Percentiles rank a stretch among this genome's conserved stretches.
Evolutionary conservation across 2,113 vertebrate genomes (phyloP).

Genomic region (Tragulus kanchil): DNA sequence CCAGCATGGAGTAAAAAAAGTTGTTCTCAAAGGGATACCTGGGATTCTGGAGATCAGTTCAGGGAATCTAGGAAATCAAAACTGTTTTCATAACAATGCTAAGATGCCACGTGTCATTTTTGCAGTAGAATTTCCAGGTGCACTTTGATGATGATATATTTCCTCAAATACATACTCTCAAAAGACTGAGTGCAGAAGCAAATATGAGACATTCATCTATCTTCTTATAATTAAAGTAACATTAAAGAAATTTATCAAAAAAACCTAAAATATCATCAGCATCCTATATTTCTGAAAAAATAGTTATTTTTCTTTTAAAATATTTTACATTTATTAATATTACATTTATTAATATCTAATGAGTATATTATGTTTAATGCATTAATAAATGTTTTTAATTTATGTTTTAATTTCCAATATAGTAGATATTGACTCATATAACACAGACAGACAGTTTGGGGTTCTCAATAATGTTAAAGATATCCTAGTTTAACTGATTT

Average conservation of each 20-base stretch:
- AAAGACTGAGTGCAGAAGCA: not conserved
- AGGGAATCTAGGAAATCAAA: not conserved
- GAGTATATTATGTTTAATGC: not conserved
- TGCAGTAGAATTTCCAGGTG: not conserved
- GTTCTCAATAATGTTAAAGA: not conserved
- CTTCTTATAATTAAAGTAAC: not conserved
- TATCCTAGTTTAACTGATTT: not conserved
- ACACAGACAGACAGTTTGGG: not conserved
- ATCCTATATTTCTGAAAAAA: not conserved
- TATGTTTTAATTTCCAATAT: slow-evolving; percentile 11
- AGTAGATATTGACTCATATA: not conserved
- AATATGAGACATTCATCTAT: not conserved
- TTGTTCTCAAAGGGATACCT: not conserved
- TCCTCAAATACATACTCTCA: not conserved
- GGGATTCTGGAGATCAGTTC: not conserved
- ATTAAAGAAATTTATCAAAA: not conserved
- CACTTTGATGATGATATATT: not conserved
- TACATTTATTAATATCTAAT: not conserved
- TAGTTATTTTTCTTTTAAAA: not conserved
- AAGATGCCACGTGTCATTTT: not conserved
- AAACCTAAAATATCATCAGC: not conserved
- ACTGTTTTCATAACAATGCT: not conserved
- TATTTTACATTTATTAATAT: not conserved
- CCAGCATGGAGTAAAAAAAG: not conserved
- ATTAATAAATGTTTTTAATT: not conserved